Base-by-base conservation (phyloP, 2,888 invertebrate species). In the Phorcus lineatus region DNA sequence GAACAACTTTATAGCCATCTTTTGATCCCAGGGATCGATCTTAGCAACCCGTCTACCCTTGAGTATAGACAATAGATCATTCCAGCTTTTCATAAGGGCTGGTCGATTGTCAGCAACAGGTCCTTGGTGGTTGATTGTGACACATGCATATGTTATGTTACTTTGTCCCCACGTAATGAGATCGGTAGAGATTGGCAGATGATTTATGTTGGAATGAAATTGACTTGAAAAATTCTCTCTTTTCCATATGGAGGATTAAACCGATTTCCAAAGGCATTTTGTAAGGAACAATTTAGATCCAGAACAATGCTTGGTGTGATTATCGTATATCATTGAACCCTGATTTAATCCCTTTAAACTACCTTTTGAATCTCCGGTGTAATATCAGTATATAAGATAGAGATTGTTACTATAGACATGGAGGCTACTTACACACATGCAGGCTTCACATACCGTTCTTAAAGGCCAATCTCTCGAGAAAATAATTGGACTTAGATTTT, bases 1-100 rank as follows among this genome's bases (percentile, higher is more conserved):
- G 19, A 16, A 31, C 28, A 31, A 70, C 70, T 70, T 70, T 70
- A 70, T n/a, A 70, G 36, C 70, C 70, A 70, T 31, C 70, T n/a
- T 70, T 70, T 70, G 70, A 70, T 70, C 70, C 40, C 17, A 17
- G 17, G 40, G 40, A 70, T 31, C 19, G 70, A 24, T 62, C 28
- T 70, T 36, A 36, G 40, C 31, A 31, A 70, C 70, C 31, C 36
- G 40, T 70, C 70, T 40, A 70, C 70, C 70, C 40, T 36, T 31
- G 19, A 17, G 40, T 9, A 70, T 31, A 19, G 36, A 36, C 36
- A 70, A 70, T 70, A 70, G 70, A 36, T 70, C 70, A 70, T 28
- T 16, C 70, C 19, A n/a, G 4, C 70, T 31, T 70, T 70, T 70
- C 36, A 70, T 70, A 40, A 36, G 36, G 70, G 19, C 31, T 36